A percentile compares a stretch with the other conserved stretches of the same genome.
Conservation (phyloP, 23 tunicate species). For the Diplosoma virens region DNA sequence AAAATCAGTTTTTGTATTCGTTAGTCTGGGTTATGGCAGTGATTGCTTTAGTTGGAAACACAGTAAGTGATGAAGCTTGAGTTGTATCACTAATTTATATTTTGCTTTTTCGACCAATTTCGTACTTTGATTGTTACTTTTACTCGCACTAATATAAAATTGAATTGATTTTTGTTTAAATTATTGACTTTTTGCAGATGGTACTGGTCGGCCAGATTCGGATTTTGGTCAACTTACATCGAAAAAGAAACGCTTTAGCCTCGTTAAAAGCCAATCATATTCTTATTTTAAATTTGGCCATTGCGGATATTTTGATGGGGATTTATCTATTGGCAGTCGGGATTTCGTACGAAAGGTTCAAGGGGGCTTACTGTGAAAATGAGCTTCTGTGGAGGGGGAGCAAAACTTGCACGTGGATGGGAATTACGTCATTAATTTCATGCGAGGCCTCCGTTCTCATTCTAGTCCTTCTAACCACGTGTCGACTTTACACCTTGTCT, state of each 20-base stretch:
- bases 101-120: background rate
- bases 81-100: background rate
- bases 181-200: conserved; percentile 13
- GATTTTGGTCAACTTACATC: background rate
- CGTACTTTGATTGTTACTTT: background rate
- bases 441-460: conserved; percentile 38
- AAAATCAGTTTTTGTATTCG: conserved; percentile 1
- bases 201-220: conserved; percentile 22
- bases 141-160: too few relatives aligned
- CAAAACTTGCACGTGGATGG: conserved; percentile 44
- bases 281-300: conserved; percentile 26
- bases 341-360: conserved; percentile 27
- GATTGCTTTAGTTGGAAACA: conserved; percentile 9
- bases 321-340: conserved; percentile 32
- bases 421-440: conserved; percentile 14
- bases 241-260: background rate
- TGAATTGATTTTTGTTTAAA: background rate
- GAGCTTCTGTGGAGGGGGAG: conserved; percentile 45
- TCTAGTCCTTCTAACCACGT: conserved; percentile 20
- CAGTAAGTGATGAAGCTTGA: background rate
- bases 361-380: conserved; percentile 28
- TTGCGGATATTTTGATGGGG: conserved; percentile 39
- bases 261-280: conserved; percentile 38
- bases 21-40: conserved; percentile 29
- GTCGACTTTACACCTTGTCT: conserved; percentile 24